Conservation (phyloP, 2,113 vertebrate genomes). For the Scytalopus superciliaris region DNA sequence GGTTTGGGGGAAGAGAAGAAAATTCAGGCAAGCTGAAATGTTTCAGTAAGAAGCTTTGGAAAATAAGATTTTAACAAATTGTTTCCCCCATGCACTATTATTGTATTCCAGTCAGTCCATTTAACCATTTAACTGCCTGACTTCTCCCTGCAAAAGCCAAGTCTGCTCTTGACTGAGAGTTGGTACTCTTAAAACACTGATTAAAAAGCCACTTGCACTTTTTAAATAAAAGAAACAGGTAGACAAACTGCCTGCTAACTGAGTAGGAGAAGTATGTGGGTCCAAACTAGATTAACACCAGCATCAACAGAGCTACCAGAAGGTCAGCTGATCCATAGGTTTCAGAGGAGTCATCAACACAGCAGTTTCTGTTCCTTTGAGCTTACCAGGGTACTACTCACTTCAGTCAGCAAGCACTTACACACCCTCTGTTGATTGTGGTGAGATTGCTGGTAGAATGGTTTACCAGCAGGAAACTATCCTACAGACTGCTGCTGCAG, state of each 20-base stretch:
- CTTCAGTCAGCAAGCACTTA: not conserved
- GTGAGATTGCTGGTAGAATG: not conserved
- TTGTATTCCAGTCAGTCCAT: not conserved
- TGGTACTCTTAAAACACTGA: not conserved
- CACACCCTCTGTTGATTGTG: fast-evolving
- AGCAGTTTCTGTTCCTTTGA: not conserved
- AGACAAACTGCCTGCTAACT: not conserved
- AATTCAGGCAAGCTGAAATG: not conserved
- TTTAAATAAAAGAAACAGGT: not conserved
- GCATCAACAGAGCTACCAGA: not conserved
- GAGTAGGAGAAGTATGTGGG: not conserved
- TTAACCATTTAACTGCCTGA: not conserved
- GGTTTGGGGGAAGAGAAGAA: not conserved
- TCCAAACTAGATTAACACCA: not conserved
- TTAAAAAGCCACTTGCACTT: not conserved
- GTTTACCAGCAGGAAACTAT: not conserved
- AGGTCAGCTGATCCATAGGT: not conserved
- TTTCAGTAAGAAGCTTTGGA: not conserved
- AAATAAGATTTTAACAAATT: not conserved
- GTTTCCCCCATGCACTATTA: not conserved
- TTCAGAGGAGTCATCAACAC: not conserved
- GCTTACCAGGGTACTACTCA: not conserved
- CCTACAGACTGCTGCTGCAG: not conserved
- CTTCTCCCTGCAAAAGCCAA: not conserved
- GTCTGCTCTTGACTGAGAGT: not conserved